Percentiles rank a stretch among this genome's conserved stretches.
phyloP scores from a whole-genome alignment of 30 jellyfish, hydroid and myxozoan genomes.

The Calvadosia cruxmelitensis region DNA sequence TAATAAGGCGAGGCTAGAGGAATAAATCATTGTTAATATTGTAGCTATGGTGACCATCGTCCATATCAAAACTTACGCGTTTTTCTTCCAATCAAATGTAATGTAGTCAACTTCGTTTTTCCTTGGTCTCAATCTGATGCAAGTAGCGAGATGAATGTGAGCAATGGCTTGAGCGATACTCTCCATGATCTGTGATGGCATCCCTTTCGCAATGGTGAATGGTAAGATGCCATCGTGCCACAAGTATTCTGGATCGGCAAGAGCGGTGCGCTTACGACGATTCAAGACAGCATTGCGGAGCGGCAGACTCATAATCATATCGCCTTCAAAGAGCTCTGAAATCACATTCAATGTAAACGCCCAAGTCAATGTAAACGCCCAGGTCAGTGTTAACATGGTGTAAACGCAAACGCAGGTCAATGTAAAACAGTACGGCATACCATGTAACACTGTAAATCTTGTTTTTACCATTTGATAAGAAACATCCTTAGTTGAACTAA shows the following conservation, averaged over 20 bases:
- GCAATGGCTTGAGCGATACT: slow-evolving; percentile 1
- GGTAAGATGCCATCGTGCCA: neutral
- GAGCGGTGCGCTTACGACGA: neutral
- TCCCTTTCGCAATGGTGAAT: neutral
- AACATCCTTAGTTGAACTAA: too few relatives aligned
- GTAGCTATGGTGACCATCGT: too few relatives aligned
- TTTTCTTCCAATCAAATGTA: neutral
- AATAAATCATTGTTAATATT: too few relatives aligned
- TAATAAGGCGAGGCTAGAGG: too few relatives aligned
- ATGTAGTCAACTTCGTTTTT: neutral
- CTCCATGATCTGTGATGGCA: neutral
- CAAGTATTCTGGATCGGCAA: neutral
- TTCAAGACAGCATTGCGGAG: neutral
- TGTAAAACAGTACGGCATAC: too few relatives aligned
- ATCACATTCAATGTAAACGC: neutral
- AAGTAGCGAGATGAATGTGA: neutral
- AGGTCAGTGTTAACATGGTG: too few relatives aligned
- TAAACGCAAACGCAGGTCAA: too few relatives aligned
- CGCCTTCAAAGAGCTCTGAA: neutral
- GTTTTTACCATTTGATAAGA: too few relatives aligned
- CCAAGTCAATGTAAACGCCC: too few relatives aligned
- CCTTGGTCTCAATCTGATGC: neutral
- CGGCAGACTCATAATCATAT: neutral
- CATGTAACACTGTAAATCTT: too few relatives aligned
- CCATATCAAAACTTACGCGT: neutral